These are phyloP conservation scores for Pangasius macronema DNA, from an alignment of 2,797 vertebrate species.

Conservation along the genomic window DNA sequence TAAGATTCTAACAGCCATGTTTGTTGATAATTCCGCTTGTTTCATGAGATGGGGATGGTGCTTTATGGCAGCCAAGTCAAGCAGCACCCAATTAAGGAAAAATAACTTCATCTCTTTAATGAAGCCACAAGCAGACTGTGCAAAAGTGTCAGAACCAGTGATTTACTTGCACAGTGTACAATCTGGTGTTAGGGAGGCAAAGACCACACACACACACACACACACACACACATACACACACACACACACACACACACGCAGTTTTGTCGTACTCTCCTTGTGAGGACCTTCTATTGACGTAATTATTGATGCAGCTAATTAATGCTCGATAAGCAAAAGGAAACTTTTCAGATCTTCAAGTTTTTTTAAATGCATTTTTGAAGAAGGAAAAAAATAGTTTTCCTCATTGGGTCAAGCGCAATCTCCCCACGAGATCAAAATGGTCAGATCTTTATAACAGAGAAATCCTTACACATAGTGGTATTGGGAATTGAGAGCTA, in stretches of 20 bases:
- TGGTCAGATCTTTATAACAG: neutral
- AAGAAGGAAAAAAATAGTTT: neutral
- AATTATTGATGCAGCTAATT: neutral
- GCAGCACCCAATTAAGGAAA: constrained; percentile 48
- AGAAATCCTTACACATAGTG: neutral
- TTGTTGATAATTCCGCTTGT: constrained; percentile 31
- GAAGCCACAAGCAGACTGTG: constrained; percentile 34
- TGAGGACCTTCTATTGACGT: neutral
- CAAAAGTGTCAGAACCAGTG: constrained; percentile 22
- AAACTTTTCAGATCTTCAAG: neutral
- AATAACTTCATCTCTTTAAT: constrained; percentile 52
- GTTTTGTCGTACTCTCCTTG: neutral
- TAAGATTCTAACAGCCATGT: constrained; percentile 21
- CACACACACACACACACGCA: neutral
- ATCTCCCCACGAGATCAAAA: neutral
- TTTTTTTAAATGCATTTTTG: too few relatives aligned
- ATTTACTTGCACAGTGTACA: constrained; percentile 27
- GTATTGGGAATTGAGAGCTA: neutral
- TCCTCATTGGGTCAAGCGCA: neutral
- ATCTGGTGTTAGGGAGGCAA: neutral
- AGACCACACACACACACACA: neutral
- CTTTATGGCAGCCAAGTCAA: constrained; percentile 34
- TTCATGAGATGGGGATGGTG: constrained; percentile 12
- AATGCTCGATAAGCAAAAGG: neutral
- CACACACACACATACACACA: neutral